phyloP scores from a whole-genome alignment of 2,888 invertebrate species.

The Muscina levida region DNA sequence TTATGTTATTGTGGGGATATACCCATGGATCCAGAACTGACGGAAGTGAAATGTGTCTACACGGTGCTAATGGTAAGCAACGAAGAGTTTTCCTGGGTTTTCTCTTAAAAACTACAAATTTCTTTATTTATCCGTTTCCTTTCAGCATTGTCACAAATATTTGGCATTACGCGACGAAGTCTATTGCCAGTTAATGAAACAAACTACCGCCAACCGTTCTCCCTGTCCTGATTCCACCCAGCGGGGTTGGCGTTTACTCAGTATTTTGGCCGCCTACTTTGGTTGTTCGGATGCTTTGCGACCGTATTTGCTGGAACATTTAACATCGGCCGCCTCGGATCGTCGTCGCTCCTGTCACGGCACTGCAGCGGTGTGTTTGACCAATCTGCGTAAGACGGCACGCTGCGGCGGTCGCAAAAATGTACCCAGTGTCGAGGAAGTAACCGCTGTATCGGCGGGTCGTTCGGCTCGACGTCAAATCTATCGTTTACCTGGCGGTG shows the following conservation, averaged over 20 bases:
- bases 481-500: conserved; percentile 92
- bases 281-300: conserved; percentile 94
- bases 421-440: conserved; percentile 97
- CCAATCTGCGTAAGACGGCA: conserved; percentile 96
- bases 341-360: conserved; percentile 95
- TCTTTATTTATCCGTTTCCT: conserved; percentile 67
- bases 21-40: conserved; percentile 89
- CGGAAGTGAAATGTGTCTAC: conserved; percentile 98
- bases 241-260: conserved; percentile 97
- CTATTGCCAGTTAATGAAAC: conserved; percentile 99
- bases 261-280: conserved; percentile 97
- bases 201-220: conserved; percentile 97
- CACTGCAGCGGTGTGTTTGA: conserved; percentile 94
- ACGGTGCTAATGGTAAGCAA: conserved; percentile 93
- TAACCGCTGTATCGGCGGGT: conserved; percentile 89
- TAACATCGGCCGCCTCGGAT: conserved; percentile 96
- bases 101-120: not conserved
- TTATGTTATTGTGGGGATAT: conserved; percentile 98
- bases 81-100: not conserved
- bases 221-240: conserved; percentile 93
- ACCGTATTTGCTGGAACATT: conserved; percentile 96
- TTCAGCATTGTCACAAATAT: conserved; percentile 98
- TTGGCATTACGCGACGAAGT: conserved; percentile 95
- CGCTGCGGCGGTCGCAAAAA: conserved; percentile 98
- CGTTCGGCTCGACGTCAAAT: conserved; percentile 82